Evolutionary conservation across 1,140 invertebrate species (phyloP), one percentile per base, ranked within the genome.

Genomic region (Pectinophora gossypiella): DNA sequence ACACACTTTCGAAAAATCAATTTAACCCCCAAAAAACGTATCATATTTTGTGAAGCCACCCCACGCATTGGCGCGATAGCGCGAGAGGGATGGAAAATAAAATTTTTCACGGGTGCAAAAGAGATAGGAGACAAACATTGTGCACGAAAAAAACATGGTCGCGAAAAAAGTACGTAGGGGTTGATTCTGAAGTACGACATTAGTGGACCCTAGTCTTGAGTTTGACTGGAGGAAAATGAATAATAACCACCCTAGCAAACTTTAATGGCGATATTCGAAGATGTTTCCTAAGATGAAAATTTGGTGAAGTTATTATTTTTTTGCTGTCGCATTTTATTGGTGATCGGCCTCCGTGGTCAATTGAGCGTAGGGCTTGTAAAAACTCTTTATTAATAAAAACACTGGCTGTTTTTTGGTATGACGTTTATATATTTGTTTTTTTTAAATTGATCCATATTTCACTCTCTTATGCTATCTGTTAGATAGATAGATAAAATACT

Each of bases 1-100:
- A 40, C 36, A 40, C 36, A 40, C 36, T 40, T 40, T 15, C 36
- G 36, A 40, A 40, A 40, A 40, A 40, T 40, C 36, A 40, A 40
- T 40, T 40, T 40, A 40, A 40, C 36, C 16, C 36, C 36, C 36
- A 40, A 40, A 27, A 27, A 40, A 40, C 36, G 36, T 40, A 40
- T 40, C 36, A 40, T 40, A 40, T 40, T 40, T 40, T 40, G 10
- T 18, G 3, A n/a, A n/a, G 36, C 36, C 36, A 40, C 36, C 36
- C 36, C 36, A 40, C n/a, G 16, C 36, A 15, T 40, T 15, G 36
- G 7, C 16, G 36, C 16, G 36, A 40, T 40, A 40, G 16, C 13
- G 36, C 10, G n/a, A 6, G 7, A 16, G 36, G 16, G 36, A 40
- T 1, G n/a, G 7, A 15, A 40, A 15, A 40, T 40, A 16, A 12